Evolutionary conservation across 2,797 vertebrate species (phyloP), one percentile per base, ranked within the genome.

Genomic region (Oreortyx pictus): DNA sequence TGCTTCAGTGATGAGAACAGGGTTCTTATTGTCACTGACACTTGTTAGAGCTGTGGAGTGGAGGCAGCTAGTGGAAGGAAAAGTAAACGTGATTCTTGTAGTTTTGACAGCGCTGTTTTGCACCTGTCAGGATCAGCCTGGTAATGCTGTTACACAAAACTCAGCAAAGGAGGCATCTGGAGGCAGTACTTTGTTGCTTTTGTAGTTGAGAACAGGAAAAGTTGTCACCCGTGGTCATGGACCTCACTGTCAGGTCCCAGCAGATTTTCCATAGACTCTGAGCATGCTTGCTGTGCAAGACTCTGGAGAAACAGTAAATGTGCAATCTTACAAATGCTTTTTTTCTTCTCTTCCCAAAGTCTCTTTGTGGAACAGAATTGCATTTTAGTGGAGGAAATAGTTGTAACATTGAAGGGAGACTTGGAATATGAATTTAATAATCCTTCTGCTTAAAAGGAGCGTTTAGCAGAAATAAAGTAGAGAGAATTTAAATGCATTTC

Each of bases 361-460:
- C 52, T 15, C 24, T 77, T 77, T 91, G 41, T 46, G 49, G 49
- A 84, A 62, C 7, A 80, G n/a, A 74, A 71, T 54, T 71, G 25
- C 8, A 20, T 54, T 91, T 91, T 46, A 56, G 46, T 88, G 74
- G 49, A 54, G 11, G 31, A 90, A 61, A 88, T 54, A n/a, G 23
- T 72, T 50, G 39, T 87, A 90, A 43, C 11, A 33, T 2, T 70
- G 50, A 29, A 89, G 70, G 61, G 75, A 35, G 41, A 29, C 65
- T 80, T 82, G 76, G 84, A 93, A 89, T 82, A 66, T 62, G 78
- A 82, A 54, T 86, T 93, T 93, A 91, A 86, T 90, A 91, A 86
- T 79, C 18, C 12, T 88, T 61, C 67, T 90, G 59, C 60, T 93
- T 83, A 88, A 79, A 82, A 93, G 59, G 43, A 88, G 39, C 37